These are phyloP conservation scores for Notothenia rossii DNA, from an alignment of 2,113 vertebrate species.

Conservation along the genomic window DNA sequence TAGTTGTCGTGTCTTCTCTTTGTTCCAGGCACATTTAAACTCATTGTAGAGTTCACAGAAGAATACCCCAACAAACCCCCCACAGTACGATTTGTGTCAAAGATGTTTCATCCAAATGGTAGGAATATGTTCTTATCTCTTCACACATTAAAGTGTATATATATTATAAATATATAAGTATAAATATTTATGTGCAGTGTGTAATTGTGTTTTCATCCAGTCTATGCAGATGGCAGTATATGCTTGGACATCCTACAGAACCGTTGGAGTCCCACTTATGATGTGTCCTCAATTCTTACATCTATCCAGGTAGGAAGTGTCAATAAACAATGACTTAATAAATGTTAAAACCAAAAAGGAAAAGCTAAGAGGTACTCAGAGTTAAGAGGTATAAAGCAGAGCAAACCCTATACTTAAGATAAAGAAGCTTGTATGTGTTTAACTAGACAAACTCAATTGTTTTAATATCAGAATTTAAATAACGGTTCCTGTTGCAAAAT, in stretches of 20 bases:
- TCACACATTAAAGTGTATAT: too few relatives aligned
- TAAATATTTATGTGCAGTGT: not conserved
- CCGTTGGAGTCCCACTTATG: conserved; percentile 98
- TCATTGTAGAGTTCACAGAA: conserved; percentile 99
- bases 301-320: conserved; percentile 93
- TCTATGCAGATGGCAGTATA: conserved; percentile 99
- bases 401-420: not conserved
- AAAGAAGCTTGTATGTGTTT: too few relatives aligned
- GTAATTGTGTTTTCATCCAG: conserved; percentile 74
- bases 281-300: conserved; percentile 98
- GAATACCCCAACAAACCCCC: conserved; percentile 99
- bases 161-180: too few relatives aligned
- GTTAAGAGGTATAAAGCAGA: not conserved
- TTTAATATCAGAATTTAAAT: too few relatives aligned
- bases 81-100: conserved; percentile 98
- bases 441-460: too few relatives aligned
- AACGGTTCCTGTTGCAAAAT: not conserved
- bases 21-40: conserved; percentile 95
- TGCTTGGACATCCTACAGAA: conserved; percentile 99
- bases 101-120: conserved; percentile 99
- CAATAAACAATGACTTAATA: not conserved
- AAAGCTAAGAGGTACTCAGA: not conserved
- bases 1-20: conserved; percentile 46
- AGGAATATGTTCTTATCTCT: conserved; percentile 59
- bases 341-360: not conserved